Percentiles rank a stretch among this genome's conserved stretches.
Evolutionary conservation across 1,140 invertebrate genomes (phyloP).

Genomic region (honey bee (Apis mellifera)): DNA sequence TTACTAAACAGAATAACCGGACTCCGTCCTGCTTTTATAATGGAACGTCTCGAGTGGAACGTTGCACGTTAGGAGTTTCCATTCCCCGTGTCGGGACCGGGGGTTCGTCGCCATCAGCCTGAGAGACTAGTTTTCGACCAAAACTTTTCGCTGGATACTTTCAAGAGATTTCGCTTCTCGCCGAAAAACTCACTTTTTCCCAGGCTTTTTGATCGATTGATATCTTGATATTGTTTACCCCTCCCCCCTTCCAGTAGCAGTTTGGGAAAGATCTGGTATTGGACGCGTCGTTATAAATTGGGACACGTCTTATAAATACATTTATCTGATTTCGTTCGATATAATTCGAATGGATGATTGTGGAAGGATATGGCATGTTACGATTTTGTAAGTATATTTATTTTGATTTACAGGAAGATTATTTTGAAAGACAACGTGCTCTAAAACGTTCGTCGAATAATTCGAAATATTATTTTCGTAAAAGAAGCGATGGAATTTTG

Average conservation of each 20-base stretch:
- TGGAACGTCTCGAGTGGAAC: conserved; percentile 3
- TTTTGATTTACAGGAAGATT: no score
- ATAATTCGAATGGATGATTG: not conserved
- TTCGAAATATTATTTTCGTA: not conserved
- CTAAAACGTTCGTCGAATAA: not conserved
- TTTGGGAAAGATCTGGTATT: no score
- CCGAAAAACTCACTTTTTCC: not conserved
- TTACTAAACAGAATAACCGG: conserved; percentile 48
- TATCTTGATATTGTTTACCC: conserved; percentile 47
- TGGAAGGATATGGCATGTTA: not conserved
- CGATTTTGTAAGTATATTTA: no score
- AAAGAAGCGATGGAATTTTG: not conserved
- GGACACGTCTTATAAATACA: not conserved
- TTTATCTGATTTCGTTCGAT: not conserved
- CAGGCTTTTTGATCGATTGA: conserved; percentile 20
- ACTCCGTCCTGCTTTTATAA: conserved; percentile 32
- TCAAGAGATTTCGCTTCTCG: conserved; percentile 10
- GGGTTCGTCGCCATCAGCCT: not conserved
- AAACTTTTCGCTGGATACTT: conserved; percentile 27
- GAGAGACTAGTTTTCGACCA: not conserved
- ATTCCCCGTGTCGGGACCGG: not conserved
- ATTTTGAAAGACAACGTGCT: not conserved
- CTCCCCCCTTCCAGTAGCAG: no score
- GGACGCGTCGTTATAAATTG: not conserved
- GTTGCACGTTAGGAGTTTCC: conserved; percentile 23